phyloP scores from a whole-genome alignment of 1,140 invertebrate species.

The Cotesia chilonis region DNA sequence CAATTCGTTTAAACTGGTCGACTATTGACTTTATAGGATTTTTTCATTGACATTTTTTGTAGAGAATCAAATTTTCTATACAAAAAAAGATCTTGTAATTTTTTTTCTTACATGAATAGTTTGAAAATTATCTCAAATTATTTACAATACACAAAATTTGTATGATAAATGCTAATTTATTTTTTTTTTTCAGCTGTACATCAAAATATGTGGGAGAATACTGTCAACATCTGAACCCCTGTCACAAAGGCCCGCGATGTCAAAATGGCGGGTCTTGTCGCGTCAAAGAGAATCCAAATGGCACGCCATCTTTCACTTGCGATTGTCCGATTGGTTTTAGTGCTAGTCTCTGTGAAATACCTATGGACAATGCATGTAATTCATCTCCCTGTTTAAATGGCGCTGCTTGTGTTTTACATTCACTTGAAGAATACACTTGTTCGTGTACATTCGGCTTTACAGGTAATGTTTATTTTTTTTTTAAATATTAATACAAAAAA shows the following conservation, averaged over 20 bases:
- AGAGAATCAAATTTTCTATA: no score
- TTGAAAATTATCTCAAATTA: no score
- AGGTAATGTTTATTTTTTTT: constrained; percentile 68
- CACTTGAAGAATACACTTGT: constrained; percentile 82
- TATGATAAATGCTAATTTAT: constrained; percentile 1
- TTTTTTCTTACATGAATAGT: no score
- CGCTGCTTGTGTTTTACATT: constrained; percentile 82
- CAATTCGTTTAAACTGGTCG: neutral
- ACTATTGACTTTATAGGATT: no score
- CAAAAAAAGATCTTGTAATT: no score
- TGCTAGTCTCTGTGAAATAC: constrained; percentile 92
- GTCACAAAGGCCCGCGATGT: constrained; percentile 84
- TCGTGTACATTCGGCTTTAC: constrained; percentile 85
- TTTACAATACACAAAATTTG: neutral
- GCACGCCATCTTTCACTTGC: constrained; percentile 83
- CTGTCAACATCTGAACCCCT: constrained; percentile 93
- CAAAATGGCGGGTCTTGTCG: constrained; percentile 93
- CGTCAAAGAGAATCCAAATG: constrained; percentile 73
- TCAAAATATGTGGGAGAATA: constrained; percentile 91
- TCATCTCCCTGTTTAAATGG: constrained; percentile 86
- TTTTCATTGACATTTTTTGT: no score
- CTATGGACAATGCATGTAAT: constrained; percentile 89
- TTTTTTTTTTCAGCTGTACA: constrained; percentile 82
- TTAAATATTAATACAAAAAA: neutral
- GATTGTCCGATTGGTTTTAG: constrained; percentile 89